phyloP scores from a whole-genome alignment of 2,797 vertebrate genomes.

The Pseudochromis fuscus region DNA sequence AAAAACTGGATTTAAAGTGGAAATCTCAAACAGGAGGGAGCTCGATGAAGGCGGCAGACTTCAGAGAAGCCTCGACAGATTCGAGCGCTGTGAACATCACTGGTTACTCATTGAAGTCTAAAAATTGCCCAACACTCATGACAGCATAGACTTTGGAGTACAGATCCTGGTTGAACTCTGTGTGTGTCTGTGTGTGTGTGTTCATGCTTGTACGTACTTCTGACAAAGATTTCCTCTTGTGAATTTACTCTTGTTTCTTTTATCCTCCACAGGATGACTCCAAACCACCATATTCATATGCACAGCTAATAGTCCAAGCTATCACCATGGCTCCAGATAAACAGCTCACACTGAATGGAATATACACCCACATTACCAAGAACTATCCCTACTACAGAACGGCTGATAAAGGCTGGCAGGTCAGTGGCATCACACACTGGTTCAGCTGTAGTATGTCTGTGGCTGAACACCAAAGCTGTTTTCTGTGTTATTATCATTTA shows the following conservation, averaged over 20 bases:
- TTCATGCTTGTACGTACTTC: neutral
- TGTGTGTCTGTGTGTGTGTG: neutral
- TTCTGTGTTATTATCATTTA: neutral
- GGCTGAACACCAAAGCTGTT: too few species aligned
- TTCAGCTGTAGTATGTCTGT: neutral
- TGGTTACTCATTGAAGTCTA: conserved; percentile 66
- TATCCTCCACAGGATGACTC: conserved; percentile 90
- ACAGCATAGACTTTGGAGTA: conserved; percentile 59
- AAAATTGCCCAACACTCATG: conserved; percentile 50
- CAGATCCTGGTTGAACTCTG: conserved; percentile 19
- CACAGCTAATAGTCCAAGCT: conserved; percentile 98
- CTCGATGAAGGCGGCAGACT: conserved; percentile 5
- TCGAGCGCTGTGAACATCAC: conserved; percentile 11
- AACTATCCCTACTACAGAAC: conserved; percentile 99
- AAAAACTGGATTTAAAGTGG: neutral
- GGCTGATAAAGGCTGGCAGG: conserved; percentile 99
- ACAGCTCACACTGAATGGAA: conserved; percentile 97
- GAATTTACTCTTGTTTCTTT: neutral
- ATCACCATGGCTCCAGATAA: conserved; percentile 97
- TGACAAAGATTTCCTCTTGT: neutral
- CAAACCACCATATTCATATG: conserved; percentile 98
- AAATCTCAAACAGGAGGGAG: neutral
- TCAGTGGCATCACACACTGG: conserved; percentile 68
- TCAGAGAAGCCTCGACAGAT: conserved; percentile 20
- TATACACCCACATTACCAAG: conserved; percentile 99